A percentile compares a stretch with the other conserved stretches of the same genome.
Conservation (phyloP, 2,113 vertebrate species). For the Spheniscus mendiculus region DNA sequence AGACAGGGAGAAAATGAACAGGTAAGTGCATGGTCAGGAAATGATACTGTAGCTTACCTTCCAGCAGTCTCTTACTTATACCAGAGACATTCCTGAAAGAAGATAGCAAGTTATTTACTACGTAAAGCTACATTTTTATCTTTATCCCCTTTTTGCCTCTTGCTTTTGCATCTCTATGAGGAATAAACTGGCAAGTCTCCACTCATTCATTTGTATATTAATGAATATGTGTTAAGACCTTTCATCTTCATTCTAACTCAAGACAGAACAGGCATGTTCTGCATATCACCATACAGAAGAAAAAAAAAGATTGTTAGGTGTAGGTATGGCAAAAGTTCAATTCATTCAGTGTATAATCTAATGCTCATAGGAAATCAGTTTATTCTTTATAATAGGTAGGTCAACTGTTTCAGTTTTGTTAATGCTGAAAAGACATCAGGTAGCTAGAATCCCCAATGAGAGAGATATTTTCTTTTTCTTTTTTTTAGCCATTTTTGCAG, state of each 20-base stretch:
- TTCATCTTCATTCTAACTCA: neutral
- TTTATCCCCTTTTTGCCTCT: neutral
- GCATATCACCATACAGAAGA: neutral
- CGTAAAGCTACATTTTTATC: neutral
- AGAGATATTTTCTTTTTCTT: neutral
- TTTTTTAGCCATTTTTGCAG: neutral
- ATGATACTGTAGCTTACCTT: neutral
- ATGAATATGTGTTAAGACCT: conserved; percentile 9
- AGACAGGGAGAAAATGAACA: neutral
- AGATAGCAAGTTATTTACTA: neutral
- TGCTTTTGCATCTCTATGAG: neutral
- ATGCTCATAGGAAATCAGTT: neutral
- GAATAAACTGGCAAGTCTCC: neutral
- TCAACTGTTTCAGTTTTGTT: neutral
- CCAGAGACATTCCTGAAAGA: neutral
- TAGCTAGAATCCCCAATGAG: neutral
- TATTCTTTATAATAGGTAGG: neutral
- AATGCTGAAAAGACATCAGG: neutral
- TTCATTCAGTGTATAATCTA: conserved; percentile 11
- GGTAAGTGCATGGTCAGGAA: neutral
- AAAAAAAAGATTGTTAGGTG: neutral
- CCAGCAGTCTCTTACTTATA: neutral
- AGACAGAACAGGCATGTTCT: neutral
- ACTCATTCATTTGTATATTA: neutral
- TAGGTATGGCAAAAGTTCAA: conserved; percentile 10